A percentile compares a stretch with the other conserved stretches of the same genome.
Evolutionary conservation across 2,888 invertebrate species (phyloP).

Genomic region (Euplexia lucipara): DNA sequence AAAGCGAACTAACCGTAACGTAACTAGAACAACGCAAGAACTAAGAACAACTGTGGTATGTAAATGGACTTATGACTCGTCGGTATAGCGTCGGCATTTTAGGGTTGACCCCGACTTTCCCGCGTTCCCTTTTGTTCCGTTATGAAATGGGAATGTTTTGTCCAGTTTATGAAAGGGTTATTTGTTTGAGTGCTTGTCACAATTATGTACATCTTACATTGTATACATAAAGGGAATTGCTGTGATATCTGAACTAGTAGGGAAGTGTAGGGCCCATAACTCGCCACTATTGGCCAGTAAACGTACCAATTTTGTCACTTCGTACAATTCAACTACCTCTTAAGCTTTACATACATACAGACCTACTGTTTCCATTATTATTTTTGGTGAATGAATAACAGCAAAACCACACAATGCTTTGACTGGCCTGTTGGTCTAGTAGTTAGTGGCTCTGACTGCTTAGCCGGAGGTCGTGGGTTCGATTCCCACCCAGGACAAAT

Average conservation of each 20-base stretch:
- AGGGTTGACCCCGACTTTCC: slow-evolving; percentile 38
- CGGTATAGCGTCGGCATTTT: slow-evolving; percentile 35
- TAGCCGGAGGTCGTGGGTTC: too few species aligned
- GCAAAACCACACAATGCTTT: neutral
- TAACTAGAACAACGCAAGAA: slow-evolving; percentile 49
- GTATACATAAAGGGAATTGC: slow-evolving; percentile 15
- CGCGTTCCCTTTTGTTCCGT: slow-evolving; percentile 34
- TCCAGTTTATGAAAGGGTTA: slow-evolving; percentile 31
- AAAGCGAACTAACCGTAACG: slow-evolving; percentile 34
- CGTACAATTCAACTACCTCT: neutral
- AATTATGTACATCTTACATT: slow-evolving; percentile 14
- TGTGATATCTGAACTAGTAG: slow-evolving; percentile 20
- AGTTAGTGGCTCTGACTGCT: too few species aligned
- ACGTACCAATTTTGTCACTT: neutral
- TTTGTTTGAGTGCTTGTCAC: slow-evolving; percentile 26
- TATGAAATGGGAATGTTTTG: slow-evolving; percentile 44
- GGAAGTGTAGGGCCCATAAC: neutral
- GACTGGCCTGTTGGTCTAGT: too few species aligned
- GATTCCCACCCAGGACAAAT: too few species aligned
- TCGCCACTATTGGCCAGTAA: neutral
- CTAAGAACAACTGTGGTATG: slow-evolving; percentile 55
- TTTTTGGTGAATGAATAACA: neutral
- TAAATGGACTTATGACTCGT: slow-evolving; percentile 41
- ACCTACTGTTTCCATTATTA: slow-evolving; percentile 11
- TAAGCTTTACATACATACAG: too few species aligned